Evolutionary conservation across 2,888 invertebrate species (phyloP), one percentile per base, ranked within the genome.

Genomic region (Tenthredo amoena): DNA sequence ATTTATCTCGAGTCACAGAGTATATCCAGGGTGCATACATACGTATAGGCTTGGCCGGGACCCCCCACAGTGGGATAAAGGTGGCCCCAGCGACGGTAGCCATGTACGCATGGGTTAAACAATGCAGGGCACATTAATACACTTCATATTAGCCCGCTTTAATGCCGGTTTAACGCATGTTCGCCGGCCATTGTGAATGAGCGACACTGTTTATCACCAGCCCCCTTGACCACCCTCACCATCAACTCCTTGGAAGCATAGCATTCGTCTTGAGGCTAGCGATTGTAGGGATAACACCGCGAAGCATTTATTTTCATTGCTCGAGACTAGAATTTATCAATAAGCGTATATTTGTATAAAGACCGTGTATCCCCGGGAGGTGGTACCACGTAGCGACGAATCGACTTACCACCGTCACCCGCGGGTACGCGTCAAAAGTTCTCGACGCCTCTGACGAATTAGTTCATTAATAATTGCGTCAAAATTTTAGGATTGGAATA

Each of bases 191-290:
- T 93, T 93, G 93, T 93, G 93, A 93, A 93, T 92, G 93, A 93
- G 93, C 93, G 93, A 93, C 93, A 93, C 93, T 93, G 93, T 93
- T 93, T 93, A 93, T 93, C 93, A 93, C 93, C 91, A 93, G 90
- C 87, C 89, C 86, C 87, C 85, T 86, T 68, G 88, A 88, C 90
- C 89, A 87, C 88, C 87, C 85, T 89, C 88, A 85, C 84, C 87
- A 85, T 87, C 90, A 87, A 89, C 89, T 89, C 89, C 89, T 87
- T 89, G 89, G 91, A 89, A 86, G 86, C 88, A 88, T 88, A 90
- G 90, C 91, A 93, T 93, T 92, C 92, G 91, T 92, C 92, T 91
- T 90, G 91, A 87, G 90, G 86, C 84, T 86, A 87, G 86, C 88
- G 89, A 89, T 89, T 86, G 84, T 40, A 37, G 86, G 91, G 91